Evolutionary conservation across 2,888 invertebrate species (phyloP), one percentile per base, ranked within the genome.

Genomic region (Malthinus seriepunctatus): DNA sequence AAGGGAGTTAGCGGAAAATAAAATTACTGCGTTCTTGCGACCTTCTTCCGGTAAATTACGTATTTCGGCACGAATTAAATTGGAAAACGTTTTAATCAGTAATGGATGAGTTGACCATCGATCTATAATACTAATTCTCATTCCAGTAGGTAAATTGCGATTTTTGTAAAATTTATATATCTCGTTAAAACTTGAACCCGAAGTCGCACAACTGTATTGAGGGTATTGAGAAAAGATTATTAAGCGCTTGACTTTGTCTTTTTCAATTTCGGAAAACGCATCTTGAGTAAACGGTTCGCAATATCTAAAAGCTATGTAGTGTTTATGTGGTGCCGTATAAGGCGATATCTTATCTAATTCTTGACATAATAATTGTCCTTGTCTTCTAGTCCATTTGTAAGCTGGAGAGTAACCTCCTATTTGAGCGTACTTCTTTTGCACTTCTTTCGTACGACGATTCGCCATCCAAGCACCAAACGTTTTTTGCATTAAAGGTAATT

Each of bases 371-470:
- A 88, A 79, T 65, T 88, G 81, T 60, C 97, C 97, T 81, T 97
- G 97, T 51, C 81, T 80, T 66, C 91, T 85, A 0, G 97, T 97
- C 97, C 97, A 97, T 69, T 90, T 89, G 14, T 91, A 82, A 71
- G 97, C 97, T 1, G 97, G 97, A 0, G 97, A 97, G 0, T 97
- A 96, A 0, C 97, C 97, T 0, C 97, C 97, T 48, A 97, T 97
- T 80, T 96, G 93, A 46, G 80, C 74, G 74, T 97, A 97, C 73
- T 96, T 96, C 74, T 94, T 90, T 72, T 90, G 87, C 0, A 97
- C 93, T 67, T 90, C 91, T 0, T 91, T 86, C 0, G 97, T 93
- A 44, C 97, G 82, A 33, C 93, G 80, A 62, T 85, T 87, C 0
- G 97, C 97, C 70, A 97, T 97, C 87, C 91, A 91, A 0, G 93